phyloP scores from a whole-genome alignment of 2,797 vertebrate species.

The Serranus cabrilla region DNA sequence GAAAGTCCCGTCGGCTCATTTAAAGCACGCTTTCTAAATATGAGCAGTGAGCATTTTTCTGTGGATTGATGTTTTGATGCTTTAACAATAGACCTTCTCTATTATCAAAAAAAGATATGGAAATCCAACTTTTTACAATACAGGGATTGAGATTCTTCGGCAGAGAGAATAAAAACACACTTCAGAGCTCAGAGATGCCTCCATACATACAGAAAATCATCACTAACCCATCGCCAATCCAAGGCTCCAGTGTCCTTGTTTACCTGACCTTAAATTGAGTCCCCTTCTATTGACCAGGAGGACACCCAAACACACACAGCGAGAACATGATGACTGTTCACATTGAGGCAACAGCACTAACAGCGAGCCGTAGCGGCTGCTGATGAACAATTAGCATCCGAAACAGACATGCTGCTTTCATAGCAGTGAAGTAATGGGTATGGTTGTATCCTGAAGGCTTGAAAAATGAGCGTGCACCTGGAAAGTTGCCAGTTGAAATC shows the following conservation, averaged over 20 bases:
- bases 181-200: not conserved
- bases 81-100: too few relatives aligned
- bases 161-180: too few relatives aligned
- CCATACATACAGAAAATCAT: not conserved
- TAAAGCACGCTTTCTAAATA: too few relatives aligned
- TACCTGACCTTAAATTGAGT: not conserved
- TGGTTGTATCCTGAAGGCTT: constrained; percentile 53
- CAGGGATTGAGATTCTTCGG: too few relatives aligned
- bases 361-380: constrained; percentile 23
- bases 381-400: constrained; percentile 43
- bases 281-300: constrained; percentile 1
- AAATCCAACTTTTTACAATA: too few relatives aligned
- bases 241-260: not conserved
- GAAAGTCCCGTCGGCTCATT: too few relatives aligned
- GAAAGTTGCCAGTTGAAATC: constrained; percentile 62
- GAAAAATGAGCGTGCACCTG: constrained; percentile 53
- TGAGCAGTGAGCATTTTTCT: too few relatives aligned
- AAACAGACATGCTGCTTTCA: constrained; percentile 45
- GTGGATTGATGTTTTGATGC: too few relatives aligned
- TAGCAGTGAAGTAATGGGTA: constrained; percentile 19
- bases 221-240: not conserved
- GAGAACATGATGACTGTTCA: not conserved
- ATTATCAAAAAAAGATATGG: too few relatives aligned
- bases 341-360: not conserved
- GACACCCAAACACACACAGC: constrained; percentile 12